Evolutionary conservation across 2,888 invertebrate genomes (phyloP).

Genomic region (Mallateleia sp.): DNA sequence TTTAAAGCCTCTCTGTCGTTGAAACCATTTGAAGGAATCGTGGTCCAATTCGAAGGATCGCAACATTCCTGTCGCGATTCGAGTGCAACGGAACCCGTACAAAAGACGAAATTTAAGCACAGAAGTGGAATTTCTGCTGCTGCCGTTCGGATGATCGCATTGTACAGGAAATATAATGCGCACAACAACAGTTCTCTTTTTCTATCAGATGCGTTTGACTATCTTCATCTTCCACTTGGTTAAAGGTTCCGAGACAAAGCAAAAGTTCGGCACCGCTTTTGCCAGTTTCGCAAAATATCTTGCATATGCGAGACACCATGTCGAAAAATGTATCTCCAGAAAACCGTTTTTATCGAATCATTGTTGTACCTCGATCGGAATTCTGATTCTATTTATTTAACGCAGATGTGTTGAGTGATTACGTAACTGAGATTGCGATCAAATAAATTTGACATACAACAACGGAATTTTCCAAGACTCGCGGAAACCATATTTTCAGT

Average conservation of each 20-base stretch:
- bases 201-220: slow-evolving; percentile 41
- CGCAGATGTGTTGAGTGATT: neutral
- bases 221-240: slow-evolving; percentile 55
- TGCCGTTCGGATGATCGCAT: slow-evolving; percentile 57
- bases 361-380: neutral
- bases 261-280: slow-evolving; percentile 31
- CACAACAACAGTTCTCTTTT: slow-evolving; percentile 49
- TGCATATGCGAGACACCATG: neutral
- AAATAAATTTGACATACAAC: too few species aligned
- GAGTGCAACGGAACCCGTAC: slow-evolving; percentile 47
- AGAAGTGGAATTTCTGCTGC: slow-evolving; percentile 48
- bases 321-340: neutral
- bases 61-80: slow-evolving; percentile 37
- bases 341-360: neutral
- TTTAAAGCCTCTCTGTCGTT: slow-evolving; percentile 39
- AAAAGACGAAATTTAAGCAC: slow-evolving; percentile 62
- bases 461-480: too few species aligned
- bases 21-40: slow-evolving; percentile 19
- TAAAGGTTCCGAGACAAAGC: slow-evolving; percentile 50
- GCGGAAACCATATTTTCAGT: too few species aligned
- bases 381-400: neutral
- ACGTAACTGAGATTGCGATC: too few species aligned
- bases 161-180: slow-evolving; percentile 65
- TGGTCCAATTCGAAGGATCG: slow-evolving; percentile 32
- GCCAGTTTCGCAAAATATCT: neutral